Evolutionary conservation across 92 coral and sea anemone genomes (phyloP).

Genomic region (Montipora capitata): DNA sequence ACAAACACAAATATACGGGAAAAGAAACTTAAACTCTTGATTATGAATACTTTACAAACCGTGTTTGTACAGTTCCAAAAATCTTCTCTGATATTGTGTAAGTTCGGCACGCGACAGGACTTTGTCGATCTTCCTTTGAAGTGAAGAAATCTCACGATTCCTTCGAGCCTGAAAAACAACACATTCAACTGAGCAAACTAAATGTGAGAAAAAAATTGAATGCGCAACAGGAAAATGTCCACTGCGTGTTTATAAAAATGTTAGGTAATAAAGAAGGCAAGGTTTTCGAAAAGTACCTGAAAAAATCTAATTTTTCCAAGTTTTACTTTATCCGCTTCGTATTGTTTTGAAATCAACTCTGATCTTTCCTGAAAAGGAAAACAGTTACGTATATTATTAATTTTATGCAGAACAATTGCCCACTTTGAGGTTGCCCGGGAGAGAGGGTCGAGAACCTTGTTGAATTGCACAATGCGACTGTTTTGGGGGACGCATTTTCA

Average conservation of each 20-base stretch:
- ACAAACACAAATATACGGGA: no score
- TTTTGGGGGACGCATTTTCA: no score
- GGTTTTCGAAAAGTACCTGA: conserved; percentile 70
- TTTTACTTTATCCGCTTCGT: conserved; percentile 94
- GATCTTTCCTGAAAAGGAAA: conserved; percentile 81
- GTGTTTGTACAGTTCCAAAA: conserved; percentile 97
- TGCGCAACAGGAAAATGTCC: background rate
- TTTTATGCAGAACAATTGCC: no score
- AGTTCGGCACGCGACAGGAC: conserved; percentile 99
- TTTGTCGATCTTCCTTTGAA: conserved; percentile 97
- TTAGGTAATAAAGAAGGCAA: background rate
- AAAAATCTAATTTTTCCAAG: conserved; percentile 95
- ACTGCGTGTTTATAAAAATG: background rate
- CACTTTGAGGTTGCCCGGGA: no score
- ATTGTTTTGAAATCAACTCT: conserved; percentile 89
- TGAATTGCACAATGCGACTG: no score
- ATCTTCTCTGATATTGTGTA: conserved; percentile 97
- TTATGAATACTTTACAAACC: conserved; percentile 60
- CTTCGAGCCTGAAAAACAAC: conserved; percentile 86
- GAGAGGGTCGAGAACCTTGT: no score
- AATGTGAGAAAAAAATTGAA: background rate
- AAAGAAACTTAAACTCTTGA: no score
- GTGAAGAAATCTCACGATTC: conserved; percentile 94
- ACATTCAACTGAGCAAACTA: background rate
- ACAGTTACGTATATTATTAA: background rate